Evolutionary conservation across 2,797 vertebrate species (phyloP).

Genomic region (Phalloptychus januarius): DNA sequence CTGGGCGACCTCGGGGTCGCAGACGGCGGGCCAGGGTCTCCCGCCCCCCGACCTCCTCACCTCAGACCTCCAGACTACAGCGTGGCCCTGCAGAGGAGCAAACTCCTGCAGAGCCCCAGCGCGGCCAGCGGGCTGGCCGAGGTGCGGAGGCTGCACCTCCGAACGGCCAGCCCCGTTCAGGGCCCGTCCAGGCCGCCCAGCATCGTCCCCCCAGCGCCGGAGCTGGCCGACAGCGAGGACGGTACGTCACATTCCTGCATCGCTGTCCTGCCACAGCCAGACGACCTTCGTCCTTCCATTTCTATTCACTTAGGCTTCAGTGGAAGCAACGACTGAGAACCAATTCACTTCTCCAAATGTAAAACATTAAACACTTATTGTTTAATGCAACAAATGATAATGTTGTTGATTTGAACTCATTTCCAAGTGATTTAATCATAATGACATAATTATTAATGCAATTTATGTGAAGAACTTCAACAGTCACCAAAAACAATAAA

Average conservation of each 20-base stretch:
- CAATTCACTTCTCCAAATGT: too few relatives aligned
- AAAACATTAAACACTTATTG: too few relatives aligned
- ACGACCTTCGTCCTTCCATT: too few relatives aligned
- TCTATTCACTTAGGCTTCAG: too few relatives aligned
- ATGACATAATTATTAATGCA: too few relatives aligned
- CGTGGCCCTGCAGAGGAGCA: slow-evolving; percentile 96
- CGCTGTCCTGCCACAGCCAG: too few relatives aligned
- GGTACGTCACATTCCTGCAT: slow-evolving; percentile 77
- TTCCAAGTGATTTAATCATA: too few relatives aligned
- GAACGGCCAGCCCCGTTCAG: slow-evolving; percentile 18
- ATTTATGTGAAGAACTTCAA: too few relatives aligned
- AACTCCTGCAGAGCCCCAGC: slow-evolving; percentile 86
- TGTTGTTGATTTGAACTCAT: too few relatives aligned
- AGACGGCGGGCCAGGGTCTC: slow-evolving; percentile 79
- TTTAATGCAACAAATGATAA: too few relatives aligned
- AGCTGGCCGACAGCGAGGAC: slow-evolving; percentile 89
- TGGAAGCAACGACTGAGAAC: too few relatives aligned
- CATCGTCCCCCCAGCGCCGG: slow-evolving; percentile 68
- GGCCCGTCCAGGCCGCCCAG: slow-evolving; percentile 69
- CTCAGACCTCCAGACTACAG: slow-evolving; percentile 95
- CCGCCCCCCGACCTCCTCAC: slow-evolving; percentile 83
- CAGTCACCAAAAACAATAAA: too few relatives aligned
- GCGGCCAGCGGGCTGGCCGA: slow-evolving; percentile 81
- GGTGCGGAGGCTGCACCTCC: slow-evolving; percentile 77
- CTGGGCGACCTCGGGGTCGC: slow-evolving; percentile 86